Conservation (phyloP, 2,888 invertebrate genomes). For the Eupithecia inturbata region DNA sequence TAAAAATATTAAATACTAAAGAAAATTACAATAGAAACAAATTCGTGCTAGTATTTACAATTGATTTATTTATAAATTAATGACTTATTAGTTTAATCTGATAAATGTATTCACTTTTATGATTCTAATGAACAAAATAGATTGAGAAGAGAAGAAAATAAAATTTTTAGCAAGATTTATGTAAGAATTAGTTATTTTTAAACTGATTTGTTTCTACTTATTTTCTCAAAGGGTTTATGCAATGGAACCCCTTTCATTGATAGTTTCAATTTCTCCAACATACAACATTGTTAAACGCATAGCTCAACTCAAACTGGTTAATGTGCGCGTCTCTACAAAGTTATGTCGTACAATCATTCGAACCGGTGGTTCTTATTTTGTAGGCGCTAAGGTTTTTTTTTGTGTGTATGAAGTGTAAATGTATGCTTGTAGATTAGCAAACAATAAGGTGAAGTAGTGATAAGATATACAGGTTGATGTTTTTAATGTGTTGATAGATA, state of each 20-base stretch:
- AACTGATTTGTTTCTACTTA: neutral
- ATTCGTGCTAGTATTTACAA: too few relatives aligned
- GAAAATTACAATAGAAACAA: too few relatives aligned
- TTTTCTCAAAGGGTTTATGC: neutral
- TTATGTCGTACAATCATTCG: constrained; percentile 14
- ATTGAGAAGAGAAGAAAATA: too few relatives aligned
- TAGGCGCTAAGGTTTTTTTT: constrained; percentile 30
- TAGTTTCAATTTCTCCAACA: constrained; percentile 31
- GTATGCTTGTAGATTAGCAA: constrained; percentile 65
- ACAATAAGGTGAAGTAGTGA: constrained; percentile 72
- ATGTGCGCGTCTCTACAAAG: constrained; percentile 47
- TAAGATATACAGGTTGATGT: constrained; percentile 70
- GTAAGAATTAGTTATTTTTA: neutral
- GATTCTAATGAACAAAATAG: neutral
- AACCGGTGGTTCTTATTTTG: constrained; percentile 32
- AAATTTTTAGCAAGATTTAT: too few relatives aligned
- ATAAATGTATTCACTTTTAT: too few relatives aligned
- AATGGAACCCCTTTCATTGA: constrained; percentile 15
- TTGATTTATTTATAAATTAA: too few relatives aligned
- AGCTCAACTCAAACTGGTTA: constrained; percentile 34
- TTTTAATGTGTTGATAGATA: too few relatives aligned
- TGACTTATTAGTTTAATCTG: neutral
- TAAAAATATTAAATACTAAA: too few relatives aligned
- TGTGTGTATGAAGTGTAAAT: constrained; percentile 24
- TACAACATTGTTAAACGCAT: constrained; percentile 25